Evolutionary conservation across 2,888 invertebrate genomes (phyloP), one percentile per base, ranked within the genome.

Genomic region (Zhuqinia jingwanae): DNA sequence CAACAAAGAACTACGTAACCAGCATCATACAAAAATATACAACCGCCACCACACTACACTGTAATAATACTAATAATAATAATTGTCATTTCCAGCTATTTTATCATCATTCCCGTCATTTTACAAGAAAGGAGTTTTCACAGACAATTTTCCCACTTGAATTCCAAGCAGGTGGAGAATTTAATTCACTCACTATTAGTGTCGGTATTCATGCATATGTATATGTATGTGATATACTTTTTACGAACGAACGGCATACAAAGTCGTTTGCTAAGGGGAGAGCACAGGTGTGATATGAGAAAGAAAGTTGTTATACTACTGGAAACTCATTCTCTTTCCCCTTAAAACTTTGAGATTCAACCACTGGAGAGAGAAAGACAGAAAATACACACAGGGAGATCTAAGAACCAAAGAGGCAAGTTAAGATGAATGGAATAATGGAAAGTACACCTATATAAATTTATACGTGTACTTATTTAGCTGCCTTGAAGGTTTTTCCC

Each of bases 81-180:
- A 58, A 58, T 56, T 76, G 56, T 76, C 58, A 58, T 58, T 58
- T 42, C 22, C 36, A 56, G 30, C 20, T 63, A 73, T 73, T 82
- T 82, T 82, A 82, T 82, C 82, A 82, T 82, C 73, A 30, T 58
- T 56, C 65, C 11, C 45, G 78, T 63, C 65, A 78, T 78, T 75
- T n/a, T 63, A 30, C 75, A 58, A 60, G 60, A 42, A 56, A 20
- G 42, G 58, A 58, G 42, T 56, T 50, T 73, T 17, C 27, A 0
- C 17, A 42, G 73, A 73, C 30, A 73, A 50, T 50, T 27, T 56
- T 58, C 42, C 75, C 76, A 36, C 22, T 76, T 58, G 76, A 76
- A 76, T 76, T 56, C 76, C n/a, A 76, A 76, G 36, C 56, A 58
- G 76, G 76, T 58, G 8, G 15, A 20, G 20, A n/a, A 30, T 22